Evolutionary conservation across 1,140 invertebrate species (phyloP).

Genomic region (Dufourea novaeangliae): DNA sequence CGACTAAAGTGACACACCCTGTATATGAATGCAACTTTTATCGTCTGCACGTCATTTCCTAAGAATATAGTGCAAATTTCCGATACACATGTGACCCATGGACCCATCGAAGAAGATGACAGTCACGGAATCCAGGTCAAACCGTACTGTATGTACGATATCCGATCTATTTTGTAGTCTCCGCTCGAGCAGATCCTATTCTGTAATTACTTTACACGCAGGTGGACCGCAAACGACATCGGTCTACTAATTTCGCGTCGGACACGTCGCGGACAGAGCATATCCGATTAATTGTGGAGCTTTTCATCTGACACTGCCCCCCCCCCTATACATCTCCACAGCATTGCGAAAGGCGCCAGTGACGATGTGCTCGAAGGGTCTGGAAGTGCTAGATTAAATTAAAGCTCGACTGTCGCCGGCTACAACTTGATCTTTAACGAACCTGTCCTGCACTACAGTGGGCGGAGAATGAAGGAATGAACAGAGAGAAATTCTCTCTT

Average conservation of each 20-base stretch:
- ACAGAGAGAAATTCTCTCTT: too few relatives aligned
- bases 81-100: too few relatives aligned
- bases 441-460: neutral
- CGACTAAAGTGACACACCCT: too few relatives aligned
- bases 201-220: constrained; percentile 22
- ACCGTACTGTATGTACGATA: neutral
- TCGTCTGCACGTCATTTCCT: too few relatives aligned
- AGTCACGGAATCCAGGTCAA: constrained; percentile 9
- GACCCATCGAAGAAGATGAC: neutral
- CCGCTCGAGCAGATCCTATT: neutral
- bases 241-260: constrained; percentile 34
- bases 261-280: neutral
- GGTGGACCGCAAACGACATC: neutral
- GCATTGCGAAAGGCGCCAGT: neutral
- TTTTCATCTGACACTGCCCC: constrained; percentile 43
- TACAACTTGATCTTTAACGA: constrained; percentile 36
- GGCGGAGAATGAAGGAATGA: neutral
- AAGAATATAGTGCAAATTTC: too few relatives aligned
- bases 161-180: constrained; percentile 29
- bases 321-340: neutral
- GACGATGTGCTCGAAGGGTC: constrained; percentile 23
- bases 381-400: constrained; percentile 45
- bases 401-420: constrained; percentile 14
- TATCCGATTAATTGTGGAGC: constrained; percentile 45
- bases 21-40: too few relatives aligned